Conservation (phyloP, 2,888 invertebrate species). For the Apamea crenata region DNA sequence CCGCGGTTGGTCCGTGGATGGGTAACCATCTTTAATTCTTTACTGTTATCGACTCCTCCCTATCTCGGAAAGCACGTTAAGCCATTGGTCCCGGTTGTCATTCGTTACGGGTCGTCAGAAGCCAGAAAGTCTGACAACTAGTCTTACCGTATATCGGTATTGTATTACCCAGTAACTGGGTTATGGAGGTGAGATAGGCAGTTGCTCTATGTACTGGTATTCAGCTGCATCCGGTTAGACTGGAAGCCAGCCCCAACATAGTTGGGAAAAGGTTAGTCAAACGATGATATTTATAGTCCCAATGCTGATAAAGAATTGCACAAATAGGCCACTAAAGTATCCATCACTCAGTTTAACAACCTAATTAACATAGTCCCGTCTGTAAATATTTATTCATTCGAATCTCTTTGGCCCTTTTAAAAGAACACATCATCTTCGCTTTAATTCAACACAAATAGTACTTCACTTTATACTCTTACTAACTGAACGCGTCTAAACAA, state of each 20-base stretch:
- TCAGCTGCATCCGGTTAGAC: not conserved
- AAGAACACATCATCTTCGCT: slow-evolving; percentile 13
- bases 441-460: slow-evolving; percentile 12
- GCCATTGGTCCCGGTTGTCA: not conserved
- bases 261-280: not conserved
- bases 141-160: not conserved
- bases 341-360: not conserved
- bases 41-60: not conserved
- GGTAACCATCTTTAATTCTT: not conserved
- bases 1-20: not conserved
- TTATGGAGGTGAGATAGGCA: not conserved
- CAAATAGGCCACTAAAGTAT: not conserved
- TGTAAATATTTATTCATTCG: slow-evolving; percentile 25
- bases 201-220: not conserved
- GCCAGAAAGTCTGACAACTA: not conserved
- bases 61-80: not conserved
- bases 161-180: not conserved
- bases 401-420: slow-evolving; percentile 32
- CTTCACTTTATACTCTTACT: slow-evolving; percentile 5
- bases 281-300: not conserved
- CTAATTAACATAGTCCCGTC: not conserved
- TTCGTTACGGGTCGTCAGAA: not conserved
- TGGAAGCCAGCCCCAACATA: not conserved
- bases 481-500: slow-evolving; percentile 53
- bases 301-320: too few species aligned